phyloP scores from a whole-genome alignment of 2,113 vertebrate genomes.

The Pyxicephalus adspersus region DNA sequence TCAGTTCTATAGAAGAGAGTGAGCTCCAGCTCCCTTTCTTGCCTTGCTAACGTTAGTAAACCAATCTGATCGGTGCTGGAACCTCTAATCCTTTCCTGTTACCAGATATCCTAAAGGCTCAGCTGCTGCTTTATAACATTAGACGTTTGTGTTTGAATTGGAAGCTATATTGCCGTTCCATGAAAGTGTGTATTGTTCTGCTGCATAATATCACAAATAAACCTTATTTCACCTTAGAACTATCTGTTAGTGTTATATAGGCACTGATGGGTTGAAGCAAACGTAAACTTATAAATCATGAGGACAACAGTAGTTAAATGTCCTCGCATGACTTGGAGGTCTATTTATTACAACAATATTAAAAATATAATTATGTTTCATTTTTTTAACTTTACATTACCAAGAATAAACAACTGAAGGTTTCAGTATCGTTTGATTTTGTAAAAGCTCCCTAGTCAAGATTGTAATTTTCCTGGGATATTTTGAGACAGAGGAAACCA shows the following conservation, averaged over 20 bases:
- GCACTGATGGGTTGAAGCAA: not conserved
- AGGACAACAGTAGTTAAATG: no score
- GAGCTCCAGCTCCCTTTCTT: conserved; percentile 18
- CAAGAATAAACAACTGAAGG: no score
- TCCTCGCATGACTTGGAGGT: no score
- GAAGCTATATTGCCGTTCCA: conserved; percentile 42
- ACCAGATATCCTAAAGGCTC: conserved; percentile 21
- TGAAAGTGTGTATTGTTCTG: conserved; percentile 46
- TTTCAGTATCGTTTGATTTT: no score
- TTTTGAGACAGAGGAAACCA: no score
- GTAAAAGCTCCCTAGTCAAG: no score
- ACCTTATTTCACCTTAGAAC: not conserved
- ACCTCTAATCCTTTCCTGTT: conserved; percentile 50
- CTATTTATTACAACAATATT: no score
- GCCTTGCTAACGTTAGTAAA: conserved; percentile 18
- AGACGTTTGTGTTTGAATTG: conserved; percentile 54
- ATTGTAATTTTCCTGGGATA: no score
- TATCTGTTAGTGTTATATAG: not conserved
- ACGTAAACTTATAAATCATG: no score
- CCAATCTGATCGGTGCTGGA: conserved; percentile 36
- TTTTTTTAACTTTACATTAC: no score
- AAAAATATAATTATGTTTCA: no score
- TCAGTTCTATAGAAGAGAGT: conserved; percentile 42
- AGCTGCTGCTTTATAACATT: conserved; percentile 54
- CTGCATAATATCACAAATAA: conserved; percentile 33